Evolutionary conservation across 2,888 invertebrate species (phyloP).

Genomic region (Heteromyza rotundicornis): DNA sequence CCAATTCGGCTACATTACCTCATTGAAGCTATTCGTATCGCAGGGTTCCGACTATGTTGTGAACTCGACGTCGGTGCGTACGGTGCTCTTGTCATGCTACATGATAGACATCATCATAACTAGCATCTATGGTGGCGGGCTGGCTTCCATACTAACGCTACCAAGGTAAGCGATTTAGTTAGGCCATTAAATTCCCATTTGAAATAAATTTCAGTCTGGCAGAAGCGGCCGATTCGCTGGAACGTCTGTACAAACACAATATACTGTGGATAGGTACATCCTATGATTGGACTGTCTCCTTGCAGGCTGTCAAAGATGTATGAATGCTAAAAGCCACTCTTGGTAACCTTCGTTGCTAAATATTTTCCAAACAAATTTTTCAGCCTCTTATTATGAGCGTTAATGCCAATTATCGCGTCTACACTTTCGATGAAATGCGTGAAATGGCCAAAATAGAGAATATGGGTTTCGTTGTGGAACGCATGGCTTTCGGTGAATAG

Average conservation of each 20-base stretch:
- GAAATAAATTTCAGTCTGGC: conserved; percentile 62
- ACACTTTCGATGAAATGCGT: conserved; percentile 33
- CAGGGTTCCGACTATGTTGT: conserved; percentile 48
- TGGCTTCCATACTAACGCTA: conserved; percentile 71
- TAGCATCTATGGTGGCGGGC: conserved; percentile 71
- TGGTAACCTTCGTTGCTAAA: too few relatives aligned
- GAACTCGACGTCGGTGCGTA: conserved; percentile 43
- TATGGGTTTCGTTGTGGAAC: conserved; percentile 70
- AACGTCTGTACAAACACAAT: conserved; percentile 67
- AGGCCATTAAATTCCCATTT: background rate
- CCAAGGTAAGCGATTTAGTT: conserved; percentile 62
- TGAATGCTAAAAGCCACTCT: background rate
- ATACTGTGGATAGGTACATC: conserved; percentile 72
- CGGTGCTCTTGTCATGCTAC: conserved; percentile 48
- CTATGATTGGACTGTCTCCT: conserved; percentile 67
- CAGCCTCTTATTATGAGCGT: conserved; percentile 38
- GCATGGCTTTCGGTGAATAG: conserved; percentile 68
- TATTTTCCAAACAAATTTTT: background rate
- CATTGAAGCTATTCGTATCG: conserved; percentile 48
- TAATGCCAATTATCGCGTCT: conserved; percentile 35
- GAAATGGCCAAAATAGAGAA: conserved; percentile 62
- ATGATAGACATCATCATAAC: conserved; percentile 67
- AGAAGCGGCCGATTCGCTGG: conserved; percentile 68
- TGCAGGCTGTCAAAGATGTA: background rate
- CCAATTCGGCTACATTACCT: conserved; percentile 44